Evolutionary conservation across 2,113 vertebrate species (phyloP).

Genomic region (Atlantisia rogersi): DNA sequence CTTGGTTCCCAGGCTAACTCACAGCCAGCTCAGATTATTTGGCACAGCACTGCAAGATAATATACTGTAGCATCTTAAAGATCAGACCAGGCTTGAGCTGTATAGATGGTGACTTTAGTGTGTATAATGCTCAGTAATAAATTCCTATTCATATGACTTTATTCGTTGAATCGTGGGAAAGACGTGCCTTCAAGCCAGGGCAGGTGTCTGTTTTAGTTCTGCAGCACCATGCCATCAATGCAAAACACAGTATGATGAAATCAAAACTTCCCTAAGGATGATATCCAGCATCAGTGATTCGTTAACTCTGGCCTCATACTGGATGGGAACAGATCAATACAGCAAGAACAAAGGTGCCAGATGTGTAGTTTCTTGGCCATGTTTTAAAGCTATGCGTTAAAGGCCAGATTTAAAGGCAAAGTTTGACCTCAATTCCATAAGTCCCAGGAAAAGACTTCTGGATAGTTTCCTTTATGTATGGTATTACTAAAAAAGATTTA

Average conservation of each 20-base stretch:
- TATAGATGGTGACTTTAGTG: background rate
- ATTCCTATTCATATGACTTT: background rate
- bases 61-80: background rate
- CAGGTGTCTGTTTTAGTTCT: conserved; percentile 24
- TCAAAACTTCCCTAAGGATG: conserved; percentile 14
- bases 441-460: background rate
- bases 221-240: background rate
- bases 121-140: conserved; percentile 29
- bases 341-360: background rate
- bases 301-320: background rate
- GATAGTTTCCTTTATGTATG: background rate
- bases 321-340: background rate
- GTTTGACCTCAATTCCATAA: background rate
- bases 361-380: background rate
- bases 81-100: background rate
- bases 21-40: background rate
- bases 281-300: background rate
- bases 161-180: background rate
- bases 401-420: background rate
- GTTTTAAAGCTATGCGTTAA: background rate
- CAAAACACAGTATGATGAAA: background rate
- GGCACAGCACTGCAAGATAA: background rate
- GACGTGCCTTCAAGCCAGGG: background rate
- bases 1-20: background rate
- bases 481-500: background rate